A percentile compares a stretch with the other conserved stretches of the same genome.
These are phyloP conservation scores for Achroia grisella DNA, from an alignment of 1,140 invertebrate species.

Conservation along the genomic window DNA sequence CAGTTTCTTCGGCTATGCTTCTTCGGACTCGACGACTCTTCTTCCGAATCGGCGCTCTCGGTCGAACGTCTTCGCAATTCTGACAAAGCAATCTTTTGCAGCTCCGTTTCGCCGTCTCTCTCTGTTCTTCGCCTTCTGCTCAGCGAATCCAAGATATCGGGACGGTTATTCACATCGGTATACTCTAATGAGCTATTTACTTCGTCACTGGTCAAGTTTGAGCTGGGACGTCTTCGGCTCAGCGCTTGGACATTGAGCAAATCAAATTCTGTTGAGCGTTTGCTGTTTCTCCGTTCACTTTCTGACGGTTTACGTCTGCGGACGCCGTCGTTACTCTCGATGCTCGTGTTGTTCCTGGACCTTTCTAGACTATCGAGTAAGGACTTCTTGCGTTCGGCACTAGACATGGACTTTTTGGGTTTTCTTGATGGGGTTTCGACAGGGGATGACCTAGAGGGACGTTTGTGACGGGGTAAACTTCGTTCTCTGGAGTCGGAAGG, in stretches of 20 bases:
- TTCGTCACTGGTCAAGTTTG: constrained; percentile 61
- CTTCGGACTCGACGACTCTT: constrained; percentile 43
- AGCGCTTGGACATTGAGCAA: constrained; percentile 57
- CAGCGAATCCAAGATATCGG: constrained; percentile 64
- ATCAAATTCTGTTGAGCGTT: constrained; percentile 61
- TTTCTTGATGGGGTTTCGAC: constrained; percentile 58
- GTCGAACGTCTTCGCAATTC: constrained; percentile 50
- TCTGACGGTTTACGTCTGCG: constrained; percentile 58
- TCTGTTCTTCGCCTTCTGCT: constrained; percentile 43
- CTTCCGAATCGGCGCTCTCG: constrained; percentile 49
- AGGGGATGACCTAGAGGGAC: constrained; percentile 62
- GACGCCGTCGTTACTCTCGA: constrained; percentile 55
- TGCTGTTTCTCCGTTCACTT: constrained; percentile 48
- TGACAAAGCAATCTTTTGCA: constrained; percentile 50
- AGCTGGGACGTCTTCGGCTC: constrained; percentile 55
- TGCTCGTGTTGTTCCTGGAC: constrained; percentile 65
- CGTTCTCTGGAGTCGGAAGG: constrained; percentile 49
- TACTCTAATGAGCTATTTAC: constrained; percentile 61
- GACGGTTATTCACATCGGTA: constrained; percentile 62
- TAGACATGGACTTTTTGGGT: constrained; percentile 69
- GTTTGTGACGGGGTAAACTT: constrained; percentile 48
- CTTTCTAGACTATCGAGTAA: constrained; percentile 66
- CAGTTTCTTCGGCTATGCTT: constrained; percentile 47
- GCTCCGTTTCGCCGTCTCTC: constrained; percentile 40
- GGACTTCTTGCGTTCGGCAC: constrained; percentile 67